phyloP scores from a whole-genome alignment of 2,113 vertebrate genomes.

The Brachyhypopomus occidentalis region DNA sequence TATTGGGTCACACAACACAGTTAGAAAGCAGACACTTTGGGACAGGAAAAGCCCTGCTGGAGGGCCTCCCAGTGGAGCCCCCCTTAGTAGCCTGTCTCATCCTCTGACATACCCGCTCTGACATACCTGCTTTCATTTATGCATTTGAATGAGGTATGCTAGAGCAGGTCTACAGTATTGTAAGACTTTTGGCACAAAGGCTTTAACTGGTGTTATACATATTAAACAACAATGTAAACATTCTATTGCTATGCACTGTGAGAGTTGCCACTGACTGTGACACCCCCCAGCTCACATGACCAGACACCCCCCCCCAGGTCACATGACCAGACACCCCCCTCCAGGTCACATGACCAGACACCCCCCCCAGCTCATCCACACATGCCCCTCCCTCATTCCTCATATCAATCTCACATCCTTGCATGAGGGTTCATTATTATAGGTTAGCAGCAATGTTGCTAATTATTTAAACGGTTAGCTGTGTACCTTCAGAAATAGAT shows the following conservation, averaged over 20 bases:
- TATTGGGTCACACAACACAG: conserved; percentile 65
- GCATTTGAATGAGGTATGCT: too few species aligned
- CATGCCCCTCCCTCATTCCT: neutral
- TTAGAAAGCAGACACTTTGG: conserved; percentile 54
- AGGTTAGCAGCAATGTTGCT: too few species aligned
- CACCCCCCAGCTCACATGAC: neutral
- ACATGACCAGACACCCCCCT: too few species aligned
- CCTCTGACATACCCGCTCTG: neutral
- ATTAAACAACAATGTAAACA: neutral
- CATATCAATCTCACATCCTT: neutral
- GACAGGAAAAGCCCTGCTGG: conserved; percentile 27
- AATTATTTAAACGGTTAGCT: neutral
- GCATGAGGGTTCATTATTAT: neutral
- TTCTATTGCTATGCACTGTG: neutral
- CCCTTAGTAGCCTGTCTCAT: neutral
- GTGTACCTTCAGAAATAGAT: too few species aligned
- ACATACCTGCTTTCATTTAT: too few species aligned
- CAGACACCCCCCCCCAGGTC: too few species aligned
- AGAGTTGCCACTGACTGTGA: neutral
- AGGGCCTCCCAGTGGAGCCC: neutral
- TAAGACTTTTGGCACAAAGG: too few species aligned
- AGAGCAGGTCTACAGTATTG: too few species aligned
- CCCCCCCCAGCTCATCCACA: too few species aligned
- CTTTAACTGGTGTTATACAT: too few species aligned
- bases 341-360: too few species aligned